Evolutionary conservation across 2,888 invertebrate genomes (phyloP).

Genomic region (Perizoma flavofasciatum): DNA sequence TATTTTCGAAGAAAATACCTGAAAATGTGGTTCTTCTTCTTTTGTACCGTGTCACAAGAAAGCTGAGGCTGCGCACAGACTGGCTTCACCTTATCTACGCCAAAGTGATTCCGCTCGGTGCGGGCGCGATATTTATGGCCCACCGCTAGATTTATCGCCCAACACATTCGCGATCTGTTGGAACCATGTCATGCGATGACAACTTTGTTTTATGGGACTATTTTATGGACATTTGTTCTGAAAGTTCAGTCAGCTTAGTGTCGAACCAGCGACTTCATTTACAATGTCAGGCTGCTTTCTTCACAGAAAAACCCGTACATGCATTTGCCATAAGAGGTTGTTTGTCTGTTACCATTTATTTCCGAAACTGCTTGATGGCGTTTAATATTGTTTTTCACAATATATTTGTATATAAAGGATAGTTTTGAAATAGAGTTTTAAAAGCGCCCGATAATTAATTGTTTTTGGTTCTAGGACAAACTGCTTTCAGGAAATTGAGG

Average conservation of each 20-base stretch:
- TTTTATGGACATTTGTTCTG: slow-evolving; percentile 1
- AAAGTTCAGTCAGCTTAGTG: not conserved
- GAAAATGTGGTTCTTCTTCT: slow-evolving; percentile 15
- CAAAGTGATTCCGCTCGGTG: slow-evolving; percentile 61
- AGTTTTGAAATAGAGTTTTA: too few relatives aligned
- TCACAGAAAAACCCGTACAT: too few relatives aligned
- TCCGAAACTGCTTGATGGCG: too few relatives aligned
- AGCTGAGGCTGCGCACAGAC: slow-evolving; percentile 46
- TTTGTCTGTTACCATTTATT: too few relatives aligned
- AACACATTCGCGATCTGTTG: slow-evolving; percentile 4
- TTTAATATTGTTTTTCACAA: too few relatives aligned
- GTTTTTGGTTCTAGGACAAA: too few relatives aligned
- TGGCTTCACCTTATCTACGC: slow-evolving; percentile 62
- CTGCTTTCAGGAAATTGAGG: too few relatives aligned
- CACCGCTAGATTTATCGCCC: slow-evolving; percentile 37
- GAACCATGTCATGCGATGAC: slow-evolving; percentile 26
- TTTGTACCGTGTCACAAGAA: slow-evolving; percentile 34
- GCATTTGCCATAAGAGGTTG: too few relatives aligned
- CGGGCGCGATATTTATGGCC: slow-evolving; percentile 59
- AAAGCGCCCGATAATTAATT: too few relatives aligned
- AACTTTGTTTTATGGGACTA: slow-evolving; percentile 10
- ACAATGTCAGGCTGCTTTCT: too few relatives aligned
- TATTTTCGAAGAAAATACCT: not conserved
- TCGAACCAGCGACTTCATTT: not conserved
- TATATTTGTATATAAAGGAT: too few relatives aligned